Evolutionary conservation across 2,888 invertebrate genomes (phyloP), one percentile per base, ranked within the genome.

Genomic region (Campoplex capitator): DNA sequence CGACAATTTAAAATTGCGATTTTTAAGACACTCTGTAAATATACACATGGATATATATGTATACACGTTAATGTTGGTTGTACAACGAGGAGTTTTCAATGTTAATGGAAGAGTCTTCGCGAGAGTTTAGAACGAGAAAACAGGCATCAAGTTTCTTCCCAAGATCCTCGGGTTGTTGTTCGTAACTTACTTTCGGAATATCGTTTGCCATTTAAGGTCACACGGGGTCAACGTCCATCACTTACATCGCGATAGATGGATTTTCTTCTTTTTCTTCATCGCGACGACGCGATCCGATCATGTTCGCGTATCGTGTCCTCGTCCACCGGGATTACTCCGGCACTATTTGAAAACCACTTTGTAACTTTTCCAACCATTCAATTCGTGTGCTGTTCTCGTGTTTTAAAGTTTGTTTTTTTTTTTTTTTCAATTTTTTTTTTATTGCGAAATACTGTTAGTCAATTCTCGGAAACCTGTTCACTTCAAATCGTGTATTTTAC

Each of bases 131-230:
- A 65, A 67, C 80, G 73, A 81, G 73, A 65, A 65, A 73, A 56
- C 42, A 48, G 54, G 54, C 78, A 23, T 80, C 80, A 48, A 35
- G 68, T 76, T 83, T 76, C 58, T 76, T 83, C 54, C 54, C 65
- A 65, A 75, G 38, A 73, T 51, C 32, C 75, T 45, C 82, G 9
- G 51, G 32, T 78, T 74, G 87, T 85, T 85, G 81, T 85, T 87
- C 71, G 83, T 88, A 84, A 84, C 86, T 88, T 87, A 88, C 89
- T 88, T 89, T 88, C 83, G 88, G 88, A 89, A 89, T 88, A 89
- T 87, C 88, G 83, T 88, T 88, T 85, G 56, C 89, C 88, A 87
- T 89, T 87, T 89, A 89, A 71, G 88, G 89, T 74, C 51, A 75
- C 45, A 51, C 82, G 75, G 76, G 77, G 77, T 83, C 77, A 84